These are phyloP conservation scores for Rousettus madagascariensis DNA, from an alignment of 2,797 vertebrate species.

Conservation along the genomic window DNA sequence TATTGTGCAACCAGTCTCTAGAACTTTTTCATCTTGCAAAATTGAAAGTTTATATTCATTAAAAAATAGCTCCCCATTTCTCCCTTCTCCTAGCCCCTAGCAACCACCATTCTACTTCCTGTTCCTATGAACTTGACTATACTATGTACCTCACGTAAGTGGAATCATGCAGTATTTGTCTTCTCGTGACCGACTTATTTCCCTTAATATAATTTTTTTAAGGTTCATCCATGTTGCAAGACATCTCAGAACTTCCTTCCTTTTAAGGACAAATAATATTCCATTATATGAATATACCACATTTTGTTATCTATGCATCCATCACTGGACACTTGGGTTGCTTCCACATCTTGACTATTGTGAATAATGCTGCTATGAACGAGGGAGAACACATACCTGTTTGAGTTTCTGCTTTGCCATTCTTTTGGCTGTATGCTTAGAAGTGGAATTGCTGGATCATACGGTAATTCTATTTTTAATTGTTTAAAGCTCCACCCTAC, in stretches of 20 bases:
- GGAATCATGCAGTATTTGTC: not conserved
- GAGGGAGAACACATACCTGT: not conserved
- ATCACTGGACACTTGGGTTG: not conserved
- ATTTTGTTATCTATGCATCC: too few species aligned
- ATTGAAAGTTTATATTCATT: not conserved
- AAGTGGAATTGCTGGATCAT: not conserved
- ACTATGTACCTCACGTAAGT: not conserved
- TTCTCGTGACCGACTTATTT: not conserved
- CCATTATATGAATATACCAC: rapidly evolving
- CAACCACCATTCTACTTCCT: not conserved
- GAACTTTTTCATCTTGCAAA: not conserved
- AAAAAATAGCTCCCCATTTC: not conserved
- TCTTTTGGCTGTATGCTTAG: not conserved
- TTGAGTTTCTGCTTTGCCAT: not conserved
- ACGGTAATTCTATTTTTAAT: not conserved
- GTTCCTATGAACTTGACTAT: not conserved
- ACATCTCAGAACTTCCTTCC: not conserved
- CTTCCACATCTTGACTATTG: not conserved
- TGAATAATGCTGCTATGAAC: too few species aligned
- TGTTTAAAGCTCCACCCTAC: not conserved
- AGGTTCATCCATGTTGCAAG: not conserved
- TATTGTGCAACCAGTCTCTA: not conserved
- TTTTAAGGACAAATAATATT: not conserved
- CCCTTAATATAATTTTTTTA: not conserved
- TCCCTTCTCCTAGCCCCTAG: not conserved